phyloP scores from a whole-genome alignment of 2,113 vertebrate species.

The Toxotes chatareus region DNA sequence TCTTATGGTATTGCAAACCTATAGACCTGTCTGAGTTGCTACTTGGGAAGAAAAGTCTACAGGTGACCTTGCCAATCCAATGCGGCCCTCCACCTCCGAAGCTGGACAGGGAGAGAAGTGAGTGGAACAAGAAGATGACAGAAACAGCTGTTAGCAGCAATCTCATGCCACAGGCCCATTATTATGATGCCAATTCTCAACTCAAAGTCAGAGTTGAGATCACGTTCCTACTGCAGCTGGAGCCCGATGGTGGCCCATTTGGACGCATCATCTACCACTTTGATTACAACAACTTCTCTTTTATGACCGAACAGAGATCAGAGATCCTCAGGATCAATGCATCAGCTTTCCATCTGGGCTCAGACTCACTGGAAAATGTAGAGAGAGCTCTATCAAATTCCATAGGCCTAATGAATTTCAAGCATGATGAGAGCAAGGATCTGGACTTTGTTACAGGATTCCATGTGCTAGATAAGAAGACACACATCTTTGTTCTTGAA shows the following conservation, averaged over 20 bases:
- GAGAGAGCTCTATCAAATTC: slow-evolving; percentile 76
- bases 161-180: slow-evolving; percentile 80
- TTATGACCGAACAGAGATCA: slow-evolving; percentile 74
- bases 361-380: slow-evolving; percentile 31
- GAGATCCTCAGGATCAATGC: slow-evolving; percentile 85
- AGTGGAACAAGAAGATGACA: slow-evolving; percentile 7
- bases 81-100: slow-evolving; percentile 61
- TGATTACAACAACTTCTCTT: slow-evolving; percentile 57
- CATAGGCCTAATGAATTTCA: slow-evolving; percentile 54
- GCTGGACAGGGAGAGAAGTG: neutral
- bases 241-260: slow-evolving; percentile 61
- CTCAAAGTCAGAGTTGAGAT: slow-evolving; percentile 87
- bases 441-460: slow-evolving; percentile 89
- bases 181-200: slow-evolving; percentile 81
- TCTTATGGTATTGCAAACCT: slow-evolving; percentile 84
- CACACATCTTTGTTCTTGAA: slow-evolving; percentile 88
- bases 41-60: slow-evolving; percentile 79
- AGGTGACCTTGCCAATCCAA: slow-evolving; percentile 79
- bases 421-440: slow-evolving; percentile 59
- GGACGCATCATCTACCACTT: slow-evolving; percentile 86
- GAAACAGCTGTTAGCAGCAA: neutral
- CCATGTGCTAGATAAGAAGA: slow-evolving; percentile 84
- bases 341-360: slow-evolving; percentile 78
- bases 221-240: slow-evolving; percentile 70
- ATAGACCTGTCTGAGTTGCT: slow-evolving; percentile 83